Conservation (phyloP, 2,888 invertebrate genomes). For the Sinhomidia bicolor region DNA sequence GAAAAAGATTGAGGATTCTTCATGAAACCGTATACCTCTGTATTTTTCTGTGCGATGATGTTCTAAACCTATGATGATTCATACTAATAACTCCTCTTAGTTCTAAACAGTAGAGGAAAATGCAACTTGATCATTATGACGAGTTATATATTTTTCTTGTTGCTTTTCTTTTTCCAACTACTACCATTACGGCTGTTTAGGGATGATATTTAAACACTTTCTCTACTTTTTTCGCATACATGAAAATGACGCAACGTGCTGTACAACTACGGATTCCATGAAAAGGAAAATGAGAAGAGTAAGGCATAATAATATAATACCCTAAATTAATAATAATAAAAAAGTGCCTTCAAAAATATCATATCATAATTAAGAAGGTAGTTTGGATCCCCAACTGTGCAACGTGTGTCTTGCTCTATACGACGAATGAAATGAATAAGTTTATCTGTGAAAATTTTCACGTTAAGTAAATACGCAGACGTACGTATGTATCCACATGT, state of each 20-base stretch:
- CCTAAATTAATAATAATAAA: slow-evolving; percentile 18
- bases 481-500: neutral
- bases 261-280: neutral
- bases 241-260: neutral
- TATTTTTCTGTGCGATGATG: slow-evolving; percentile 39
- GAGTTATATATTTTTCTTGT: slow-evolving; percentile 39
- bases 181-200: neutral
- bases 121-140: slow-evolving; percentile 51
- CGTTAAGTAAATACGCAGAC: slow-evolving; percentile 5
- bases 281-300: neutral
- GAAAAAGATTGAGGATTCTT: slow-evolving; percentile 11
- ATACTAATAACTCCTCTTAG: too few relatives aligned
- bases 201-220: slow-evolving; percentile 25
- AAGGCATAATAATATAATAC: neutral
- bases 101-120: slow-evolving; percentile 11
- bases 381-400: slow-evolving; percentile 60
- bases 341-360: slow-evolving; percentile 59
- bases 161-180: neutral
- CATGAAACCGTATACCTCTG: slow-evolving; percentile 57
- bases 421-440: neutral
- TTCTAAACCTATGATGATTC: too few relatives aligned
- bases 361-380: slow-evolving; percentile 68
- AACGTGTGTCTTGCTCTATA: slow-evolving; percentile 61
- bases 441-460: slow-evolving; percentile 20
- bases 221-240: neutral